These are phyloP conservation scores for Peromyscus attwateri DNA, from an alignment of 2,797 vertebrate genomes.

Conservation along the genomic window DNA sequence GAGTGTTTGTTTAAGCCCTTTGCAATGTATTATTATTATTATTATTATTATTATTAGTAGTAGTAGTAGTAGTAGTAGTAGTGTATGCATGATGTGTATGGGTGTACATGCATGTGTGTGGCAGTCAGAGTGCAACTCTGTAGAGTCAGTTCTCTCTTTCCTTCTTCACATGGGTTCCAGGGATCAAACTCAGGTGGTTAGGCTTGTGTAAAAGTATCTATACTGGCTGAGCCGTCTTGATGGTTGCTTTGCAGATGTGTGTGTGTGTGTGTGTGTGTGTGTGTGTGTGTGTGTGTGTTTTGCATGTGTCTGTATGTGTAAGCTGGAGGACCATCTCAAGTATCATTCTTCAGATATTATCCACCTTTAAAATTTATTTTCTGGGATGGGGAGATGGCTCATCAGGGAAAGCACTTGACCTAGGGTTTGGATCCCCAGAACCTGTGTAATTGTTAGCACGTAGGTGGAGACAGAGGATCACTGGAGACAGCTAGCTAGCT, in stretches of 20 bases:
- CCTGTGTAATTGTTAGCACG: not conserved
- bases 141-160: not conserved
- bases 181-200: not conserved
- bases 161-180: not conserved
- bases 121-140: not conserved
- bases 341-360: not conserved
- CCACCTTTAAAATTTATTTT: not conserved
- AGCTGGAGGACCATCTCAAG: not conserved
- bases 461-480: not conserved
- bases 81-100: not conserved
- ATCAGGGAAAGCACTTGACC: not conserved
- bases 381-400: not conserved
- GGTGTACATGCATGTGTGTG: not conserved
- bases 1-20: not conserved
- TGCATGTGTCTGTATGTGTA: not conserved
- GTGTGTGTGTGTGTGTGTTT: not conserved
- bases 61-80: not conserved
- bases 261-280: not conserved
- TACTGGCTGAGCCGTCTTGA: not conserved
- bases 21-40: not conserved
- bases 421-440: not conserved
- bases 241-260: not conserved
- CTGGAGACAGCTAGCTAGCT: not conserved
- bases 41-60: not conserved
- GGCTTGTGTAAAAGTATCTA: not conserved